Evolutionary conservation across 2,797 vertebrate genomes (phyloP).

Genomic region (Podargus strigoides): DNA sequence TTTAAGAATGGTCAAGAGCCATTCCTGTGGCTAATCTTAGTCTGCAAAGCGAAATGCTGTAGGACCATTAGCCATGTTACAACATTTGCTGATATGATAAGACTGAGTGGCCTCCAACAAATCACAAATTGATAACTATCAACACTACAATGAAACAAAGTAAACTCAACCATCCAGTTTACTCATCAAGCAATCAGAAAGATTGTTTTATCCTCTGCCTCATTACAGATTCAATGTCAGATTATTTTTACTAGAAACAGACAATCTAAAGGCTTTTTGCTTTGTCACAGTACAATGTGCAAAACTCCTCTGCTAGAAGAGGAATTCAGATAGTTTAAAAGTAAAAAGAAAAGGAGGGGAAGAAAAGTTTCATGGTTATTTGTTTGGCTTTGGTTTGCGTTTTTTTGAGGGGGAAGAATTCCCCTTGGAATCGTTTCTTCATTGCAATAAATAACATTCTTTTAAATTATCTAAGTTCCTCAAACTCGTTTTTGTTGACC

Average conservation of each 20-base stretch:
- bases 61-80: neutral
- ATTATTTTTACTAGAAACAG: neutral
- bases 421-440: neutral
- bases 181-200: constrained; percentile 1
- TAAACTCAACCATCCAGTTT: neutral
- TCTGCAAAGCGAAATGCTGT: neutral
- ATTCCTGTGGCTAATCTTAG: neutral
- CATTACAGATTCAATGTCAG: constrained; percentile 12
- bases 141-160: neutral
- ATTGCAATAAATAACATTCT: constrained; percentile 18
- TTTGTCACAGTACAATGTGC: constrained; percentile 22
- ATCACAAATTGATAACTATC: neutral
- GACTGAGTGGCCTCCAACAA: neutral
- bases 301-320: neutral
- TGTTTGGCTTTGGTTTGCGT: neutral
- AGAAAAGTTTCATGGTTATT: neutral
- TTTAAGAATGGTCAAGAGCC: neutral
- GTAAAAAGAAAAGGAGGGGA: neutral
- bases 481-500: constrained; percentile 33
- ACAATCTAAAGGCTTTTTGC: neutral
- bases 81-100: neutral
- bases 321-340: neutral
- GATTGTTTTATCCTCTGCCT: constrained; percentile 11
- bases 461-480: constrained; percentile 42
- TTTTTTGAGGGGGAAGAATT: too few species aligned